Evolutionary conservation across 2,113 vertebrate species (phyloP).

Genomic region (Aphelocoma coerulescens): DNA sequence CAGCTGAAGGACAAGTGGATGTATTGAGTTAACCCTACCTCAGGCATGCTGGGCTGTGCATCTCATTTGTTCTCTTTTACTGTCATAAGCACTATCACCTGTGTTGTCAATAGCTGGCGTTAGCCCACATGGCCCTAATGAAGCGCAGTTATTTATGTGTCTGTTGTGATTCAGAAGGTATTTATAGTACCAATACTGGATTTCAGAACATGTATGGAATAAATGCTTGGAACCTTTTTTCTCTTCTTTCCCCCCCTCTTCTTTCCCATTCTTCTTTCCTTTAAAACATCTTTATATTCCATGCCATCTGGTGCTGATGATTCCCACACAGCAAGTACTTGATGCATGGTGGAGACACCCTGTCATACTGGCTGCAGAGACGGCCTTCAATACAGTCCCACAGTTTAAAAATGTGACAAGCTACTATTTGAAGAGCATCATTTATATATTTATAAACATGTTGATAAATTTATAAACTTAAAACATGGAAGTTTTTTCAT

Average conservation of each 20-base stretch:
- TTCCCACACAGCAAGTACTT: not conserved
- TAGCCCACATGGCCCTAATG: not conserved
- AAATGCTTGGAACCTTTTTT: not conserved
- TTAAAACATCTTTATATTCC: constrained; percentile 1
- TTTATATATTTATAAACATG: not conserved
- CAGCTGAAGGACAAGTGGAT: constrained; percentile 15
- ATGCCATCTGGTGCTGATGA: not conserved
- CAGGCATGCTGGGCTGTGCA: not conserved
- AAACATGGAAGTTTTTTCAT: not conserved
- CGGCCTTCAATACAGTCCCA: not conserved
- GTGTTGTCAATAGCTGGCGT: not conserved
- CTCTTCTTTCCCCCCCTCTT: not conserved
- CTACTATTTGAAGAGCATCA: not conserved
- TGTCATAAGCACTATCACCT: not conserved
- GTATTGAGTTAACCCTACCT: not conserved
- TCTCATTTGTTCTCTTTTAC: not conserved
- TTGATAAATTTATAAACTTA: not conserved
- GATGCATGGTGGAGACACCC: not conserved
- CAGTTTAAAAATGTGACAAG: not conserved
- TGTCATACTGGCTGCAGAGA: not conserved
- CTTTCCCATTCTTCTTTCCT: not conserved
- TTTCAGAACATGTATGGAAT: constrained; percentile 1
- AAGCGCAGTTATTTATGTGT: not conserved
- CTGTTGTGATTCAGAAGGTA: not conserved
- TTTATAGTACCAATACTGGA: not conserved